Base-by-base conservation (phyloP, 2,888 invertebrate genomes). In the Parasteatoda lunata region DNA sequence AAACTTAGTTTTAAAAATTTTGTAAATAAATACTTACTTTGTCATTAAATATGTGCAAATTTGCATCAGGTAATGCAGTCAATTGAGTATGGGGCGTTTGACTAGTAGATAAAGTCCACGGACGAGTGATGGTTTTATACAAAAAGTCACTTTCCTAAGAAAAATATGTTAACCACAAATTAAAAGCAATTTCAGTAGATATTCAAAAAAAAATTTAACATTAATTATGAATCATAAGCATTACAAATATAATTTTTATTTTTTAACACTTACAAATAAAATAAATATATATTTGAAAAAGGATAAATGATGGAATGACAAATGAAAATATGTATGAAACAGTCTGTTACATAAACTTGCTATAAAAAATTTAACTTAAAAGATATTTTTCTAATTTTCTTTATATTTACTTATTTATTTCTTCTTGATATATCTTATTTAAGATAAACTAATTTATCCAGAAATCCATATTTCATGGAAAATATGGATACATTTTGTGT, bases 71-170 rank as follows among this genome's bases (percentile, higher is more conserved):
- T 69, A 90, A 90, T 84, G 90, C 89, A n/a, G 91, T 90, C 72
- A 92, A 91, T 90, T 93, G 93, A 87, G 93, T 93, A 89, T 93
- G 93, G 4, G 93, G 93, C 85, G 92, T 92, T 89, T 93, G 93
- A 89, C 92, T 93, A n/a, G 93, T 93, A 8, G 93, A 93, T 54
- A 93, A 90, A 3, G 92, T 93, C 93, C 93, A 93, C 0, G 93
- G 93, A 88, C 92, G 91, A 81, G 91, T 91, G 11, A 93, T 90
- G 47, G 92, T 91, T 84, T 92, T 91, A 89, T 93, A 92, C 89
- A 93, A 90, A 88, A 93, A 93, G 76, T 92, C 91, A 91, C 92
- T 89, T 72, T 88, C 88, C 88, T 89, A 47, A 6, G 15, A 30
- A 51, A 68, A 47, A 72, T 30, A 30, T 30, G 30, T 30, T 30